These are phyloP conservation scores for Drosophila ohnishii DNA, from an alignment of 1,140 invertebrate species.

Conservation along the genomic window DNA sequence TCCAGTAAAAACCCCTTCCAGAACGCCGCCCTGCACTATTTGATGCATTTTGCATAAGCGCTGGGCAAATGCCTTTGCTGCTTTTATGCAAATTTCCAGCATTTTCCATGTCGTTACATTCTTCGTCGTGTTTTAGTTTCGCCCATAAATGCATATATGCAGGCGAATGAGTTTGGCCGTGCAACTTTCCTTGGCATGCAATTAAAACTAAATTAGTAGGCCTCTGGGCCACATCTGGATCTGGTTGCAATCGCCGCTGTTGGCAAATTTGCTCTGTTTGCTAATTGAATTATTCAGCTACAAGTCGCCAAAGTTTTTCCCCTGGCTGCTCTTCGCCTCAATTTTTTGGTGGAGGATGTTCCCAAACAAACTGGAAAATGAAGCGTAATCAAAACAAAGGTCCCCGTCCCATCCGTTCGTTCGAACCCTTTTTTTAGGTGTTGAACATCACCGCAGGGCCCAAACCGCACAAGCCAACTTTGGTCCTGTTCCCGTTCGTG, in stretches of 20 bases:
- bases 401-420: neutral
- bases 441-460: slow-evolving; percentile 75
- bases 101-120: slow-evolving; percentile 80
- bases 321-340: neutral
- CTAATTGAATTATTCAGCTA: slow-evolving; percentile 77
- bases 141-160: slow-evolving; percentile 49
- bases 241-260: slow-evolving; percentile 32
- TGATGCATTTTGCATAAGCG: slow-evolving; percentile 80
- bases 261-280: slow-evolving; percentile 50
- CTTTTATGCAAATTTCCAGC: slow-evolving; percentile 78
- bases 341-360: slow-evolving; percentile 8
- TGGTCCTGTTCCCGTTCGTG: slow-evolving; percentile 38
- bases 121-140: slow-evolving; percentile 57
- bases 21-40: slow-evolving; percentile 30
- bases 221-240: slow-evolving; percentile 57
- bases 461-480: slow-evolving; percentile 60
- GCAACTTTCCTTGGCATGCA: slow-evolving; percentile 60
- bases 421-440: slow-evolving; percentile 67
- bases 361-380: slow-evolving; percentile 42
- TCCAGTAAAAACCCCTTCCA: slow-evolving; percentile 22
- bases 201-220: slow-evolving; percentile 81
- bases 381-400: slow-evolving; percentile 55
- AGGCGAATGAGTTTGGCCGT: slow-evolving; percentile 21
- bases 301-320: slow-evolving; percentile 53
- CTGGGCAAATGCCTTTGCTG: slow-evolving; percentile 78